A percentile compares a stretch with the other conserved stretches of the same genome.
These are phyloP conservation scores for Mesembrinibis cayennensis DNA, from an alignment of 2,113 vertebrate species.

Conservation along the genomic window DNA sequence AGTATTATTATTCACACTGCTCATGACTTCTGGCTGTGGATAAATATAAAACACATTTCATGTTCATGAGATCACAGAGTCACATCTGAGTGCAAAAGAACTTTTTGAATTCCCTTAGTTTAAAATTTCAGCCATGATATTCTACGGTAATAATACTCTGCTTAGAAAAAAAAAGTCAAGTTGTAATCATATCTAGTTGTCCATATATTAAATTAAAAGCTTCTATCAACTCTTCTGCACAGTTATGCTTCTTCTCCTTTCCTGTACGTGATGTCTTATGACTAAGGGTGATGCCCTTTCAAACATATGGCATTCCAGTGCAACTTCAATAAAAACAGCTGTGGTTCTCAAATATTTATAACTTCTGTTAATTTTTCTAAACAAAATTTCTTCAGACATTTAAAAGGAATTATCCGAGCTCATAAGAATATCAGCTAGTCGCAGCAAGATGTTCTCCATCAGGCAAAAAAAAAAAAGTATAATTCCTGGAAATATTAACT, in stretches of 20 bases:
- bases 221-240: not conserved
- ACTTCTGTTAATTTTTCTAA: not conserved
- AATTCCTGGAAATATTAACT: not conserved
- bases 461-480: not conserved
- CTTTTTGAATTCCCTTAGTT: not conserved
- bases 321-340: not conserved
- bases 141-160: not conserved
- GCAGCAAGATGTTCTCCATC: not conserved
- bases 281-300: not conserved
- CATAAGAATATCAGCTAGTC: not conserved
- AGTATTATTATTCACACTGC: not conserved
- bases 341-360: conserved; percentile 41
- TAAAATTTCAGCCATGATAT: not conserved
- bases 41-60: not conserved
- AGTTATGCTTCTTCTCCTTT: not conserved
- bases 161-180: not conserved
- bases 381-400: conserved; percentile 1
- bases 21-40: not conserved
- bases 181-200: not conserved
- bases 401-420: not conserved
- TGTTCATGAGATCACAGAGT: not conserved
- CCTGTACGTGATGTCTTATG: not conserved
- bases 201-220: not conserved
- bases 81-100: not conserved
- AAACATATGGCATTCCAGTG: not conserved